phyloP scores from a whole-genome alignment of 2,113 vertebrate genomes.

The Cyprinodon brontotheroides region DNA sequence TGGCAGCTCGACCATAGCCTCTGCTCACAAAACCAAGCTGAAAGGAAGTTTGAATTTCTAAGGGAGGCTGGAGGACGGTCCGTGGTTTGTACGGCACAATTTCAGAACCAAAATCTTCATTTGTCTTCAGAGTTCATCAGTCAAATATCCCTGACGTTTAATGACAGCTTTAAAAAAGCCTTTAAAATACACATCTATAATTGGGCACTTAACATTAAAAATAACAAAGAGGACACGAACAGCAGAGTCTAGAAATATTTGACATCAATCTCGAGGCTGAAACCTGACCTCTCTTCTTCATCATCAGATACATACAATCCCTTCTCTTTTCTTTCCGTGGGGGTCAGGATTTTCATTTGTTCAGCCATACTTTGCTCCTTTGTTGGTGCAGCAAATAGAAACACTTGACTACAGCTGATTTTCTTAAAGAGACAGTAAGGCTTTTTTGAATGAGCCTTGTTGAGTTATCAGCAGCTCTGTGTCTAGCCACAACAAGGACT shows the following conservation, averaged over 20 bases:
- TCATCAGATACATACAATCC: slow-evolving; percentile 32
- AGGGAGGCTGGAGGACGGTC: slow-evolving; percentile 20
- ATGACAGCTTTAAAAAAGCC: too few relatives aligned
- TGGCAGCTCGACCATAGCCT: slow-evolving; percentile 50
- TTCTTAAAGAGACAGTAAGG: neutral
- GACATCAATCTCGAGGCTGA: slow-evolving; percentile 26
- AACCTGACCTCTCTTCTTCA: slow-evolving; percentile 47
- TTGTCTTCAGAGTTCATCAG: too few relatives aligned
- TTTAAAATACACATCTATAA: too few relatives aligned
- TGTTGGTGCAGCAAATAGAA: neutral
- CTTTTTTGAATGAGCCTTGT: neutral
- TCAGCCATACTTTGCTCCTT: slow-evolving; percentile 8
- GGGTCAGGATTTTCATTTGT: slow-evolving; percentile 11
- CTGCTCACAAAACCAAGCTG: slow-evolving; percentile 43
- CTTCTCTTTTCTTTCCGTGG: slow-evolving; percentile 8
- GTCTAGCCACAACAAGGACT: neutral
- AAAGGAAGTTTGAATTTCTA: slow-evolving; percentile 54
- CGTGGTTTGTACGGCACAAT: neutral
- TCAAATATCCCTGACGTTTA: too few relatives aligned
- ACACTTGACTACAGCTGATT: neutral
- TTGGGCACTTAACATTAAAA: too few relatives aligned
- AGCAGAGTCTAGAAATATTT: slow-evolving; percentile 5
- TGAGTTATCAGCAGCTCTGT: neutral
- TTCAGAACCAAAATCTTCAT: too few relatives aligned
- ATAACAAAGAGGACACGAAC: too few relatives aligned